phyloP scores from a whole-genome alignment of 2,797 vertebrate genomes.

The Jordanella pulchra region DNA sequence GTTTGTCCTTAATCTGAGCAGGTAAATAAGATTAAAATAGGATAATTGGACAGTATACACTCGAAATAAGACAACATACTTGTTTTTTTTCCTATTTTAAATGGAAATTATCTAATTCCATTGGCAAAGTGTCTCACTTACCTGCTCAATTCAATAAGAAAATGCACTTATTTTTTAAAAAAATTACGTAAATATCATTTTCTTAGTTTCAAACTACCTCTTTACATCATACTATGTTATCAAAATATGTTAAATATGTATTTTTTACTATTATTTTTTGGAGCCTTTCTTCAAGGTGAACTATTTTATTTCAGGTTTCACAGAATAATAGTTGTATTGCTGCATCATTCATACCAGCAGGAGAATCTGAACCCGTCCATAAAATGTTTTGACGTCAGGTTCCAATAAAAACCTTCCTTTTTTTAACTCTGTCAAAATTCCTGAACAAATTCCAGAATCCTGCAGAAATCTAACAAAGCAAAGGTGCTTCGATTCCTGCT shows the following conservation, averaged over 20 bases:
- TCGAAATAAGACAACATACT: too few relatives aligned
- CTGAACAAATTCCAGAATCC: neutral
- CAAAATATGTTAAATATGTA: neutral
- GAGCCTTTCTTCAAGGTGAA: neutral
- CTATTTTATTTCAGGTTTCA: slow-evolving; percentile 2
- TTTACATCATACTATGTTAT: neutral
- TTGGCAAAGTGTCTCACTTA: too few relatives aligned
- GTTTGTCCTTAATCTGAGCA: too few relatives aligned
- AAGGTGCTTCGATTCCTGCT: neutral
- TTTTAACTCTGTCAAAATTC: neutral
- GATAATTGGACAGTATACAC: too few relatives aligned
- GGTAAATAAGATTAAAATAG: too few relatives aligned
- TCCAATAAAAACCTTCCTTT: neutral
- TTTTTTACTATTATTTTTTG: neutral
- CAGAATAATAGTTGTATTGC: neutral
- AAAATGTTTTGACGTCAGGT: neutral
- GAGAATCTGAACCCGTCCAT: neutral
- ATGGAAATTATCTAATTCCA: too few relatives aligned
- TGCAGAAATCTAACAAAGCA: neutral
- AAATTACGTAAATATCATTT: too few relatives aligned
- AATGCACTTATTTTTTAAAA: too few relatives aligned
- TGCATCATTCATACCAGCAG: neutral
- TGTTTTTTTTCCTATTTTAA: too few relatives aligned
- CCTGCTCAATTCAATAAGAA: too few relatives aligned
- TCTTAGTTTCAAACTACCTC: too few relatives aligned